phyloP scores from a whole-genome alignment of 2,113 vertebrate species.

The Hucho hucho region DNA sequence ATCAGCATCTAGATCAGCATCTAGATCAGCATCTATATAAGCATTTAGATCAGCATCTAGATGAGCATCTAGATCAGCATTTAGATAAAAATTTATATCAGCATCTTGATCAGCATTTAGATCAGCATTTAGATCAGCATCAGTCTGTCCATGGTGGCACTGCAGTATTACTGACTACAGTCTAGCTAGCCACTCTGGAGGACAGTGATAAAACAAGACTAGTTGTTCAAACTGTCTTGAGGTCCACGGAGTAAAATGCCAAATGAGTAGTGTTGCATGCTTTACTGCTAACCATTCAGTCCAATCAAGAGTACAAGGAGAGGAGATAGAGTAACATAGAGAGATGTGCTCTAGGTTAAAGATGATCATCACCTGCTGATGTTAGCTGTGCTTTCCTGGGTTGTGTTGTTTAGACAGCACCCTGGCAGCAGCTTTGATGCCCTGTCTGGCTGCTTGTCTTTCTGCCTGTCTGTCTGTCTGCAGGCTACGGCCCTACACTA shows the following conservation, averaged over 20 bases:
- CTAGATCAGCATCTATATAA: too few species aligned
- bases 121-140: too few species aligned
- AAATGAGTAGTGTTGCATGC: background rate
- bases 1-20: too few species aligned
- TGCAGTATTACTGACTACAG: background rate
- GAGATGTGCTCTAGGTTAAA: background rate
- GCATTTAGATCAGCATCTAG: too few species aligned
- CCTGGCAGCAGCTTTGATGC: slow-evolving; percentile 1
- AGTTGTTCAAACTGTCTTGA: background rate
- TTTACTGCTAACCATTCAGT: background rate
- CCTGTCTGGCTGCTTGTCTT: too few species aligned
- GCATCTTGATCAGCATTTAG: too few species aligned
- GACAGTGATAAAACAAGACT: background rate
- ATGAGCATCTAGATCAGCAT: too few species aligned
- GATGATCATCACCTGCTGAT: background rate
- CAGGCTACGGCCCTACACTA: too few species aligned
- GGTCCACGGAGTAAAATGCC: background rate
- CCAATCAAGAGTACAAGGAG: background rate
- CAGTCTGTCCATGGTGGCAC: too few species aligned
- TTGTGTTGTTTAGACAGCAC: background rate
- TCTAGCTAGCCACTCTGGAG: too few species aligned
- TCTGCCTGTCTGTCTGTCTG: too few species aligned
- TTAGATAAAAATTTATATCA: too few species aligned
- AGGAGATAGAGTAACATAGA: background rate
- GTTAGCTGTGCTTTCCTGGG: background rate